A percentile compares a stretch with the other conserved stretches of the same genome.
These are phyloP conservation scores for Myotis lucifugus DNA, from an alignment of 2,113 vertebrate species.

Conservation along the genomic window DNA sequence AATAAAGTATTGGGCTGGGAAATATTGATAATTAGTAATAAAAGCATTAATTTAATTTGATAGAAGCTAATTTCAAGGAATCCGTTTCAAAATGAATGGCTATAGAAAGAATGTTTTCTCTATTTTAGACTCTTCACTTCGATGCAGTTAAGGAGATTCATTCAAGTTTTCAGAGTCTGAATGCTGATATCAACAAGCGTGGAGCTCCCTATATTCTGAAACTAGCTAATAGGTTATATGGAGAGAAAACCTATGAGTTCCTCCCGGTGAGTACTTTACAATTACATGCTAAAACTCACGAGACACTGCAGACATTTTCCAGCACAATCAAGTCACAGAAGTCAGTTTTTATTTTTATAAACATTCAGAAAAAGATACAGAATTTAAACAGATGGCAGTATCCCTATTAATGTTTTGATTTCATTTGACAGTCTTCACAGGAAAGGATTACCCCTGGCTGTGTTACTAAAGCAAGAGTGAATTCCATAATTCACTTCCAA, in stretches of 20 bases:
- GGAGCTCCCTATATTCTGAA: conserved; percentile 87
- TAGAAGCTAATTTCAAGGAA: background rate
- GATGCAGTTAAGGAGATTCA: conserved; percentile 84
- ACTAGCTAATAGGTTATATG: conserved; percentile 92
- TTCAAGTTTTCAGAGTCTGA: conserved; percentile 87
- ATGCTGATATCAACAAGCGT: conserved; percentile 86
- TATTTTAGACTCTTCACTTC: conserved; percentile 87
- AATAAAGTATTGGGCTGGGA: too few relatives aligned
- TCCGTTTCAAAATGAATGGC: background rate
- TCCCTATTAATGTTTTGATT: background rate
- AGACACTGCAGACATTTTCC: too few relatives aligned
- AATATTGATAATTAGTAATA: background rate
- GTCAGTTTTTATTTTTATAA: background rate
- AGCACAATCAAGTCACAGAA: background rate
- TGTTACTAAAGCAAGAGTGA: background rate
- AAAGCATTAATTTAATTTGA: background rate
- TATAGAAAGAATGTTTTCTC: background rate
- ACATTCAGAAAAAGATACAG: background rate
- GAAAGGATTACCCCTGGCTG: background rate
- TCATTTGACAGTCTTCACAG: background rate
- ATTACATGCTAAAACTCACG: background rate
- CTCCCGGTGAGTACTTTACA: conserved; percentile 83
- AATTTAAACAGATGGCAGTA: background rate
- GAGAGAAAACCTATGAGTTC: conserved; percentile 90
- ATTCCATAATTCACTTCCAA: background rate